Percentiles rank a stretch among this genome's conserved stretches.
These are phyloP conservation scores for Adelognathus sp. DNA, from an alignment of 2,888 invertebrate species.

Conservation along the genomic window DNA sequence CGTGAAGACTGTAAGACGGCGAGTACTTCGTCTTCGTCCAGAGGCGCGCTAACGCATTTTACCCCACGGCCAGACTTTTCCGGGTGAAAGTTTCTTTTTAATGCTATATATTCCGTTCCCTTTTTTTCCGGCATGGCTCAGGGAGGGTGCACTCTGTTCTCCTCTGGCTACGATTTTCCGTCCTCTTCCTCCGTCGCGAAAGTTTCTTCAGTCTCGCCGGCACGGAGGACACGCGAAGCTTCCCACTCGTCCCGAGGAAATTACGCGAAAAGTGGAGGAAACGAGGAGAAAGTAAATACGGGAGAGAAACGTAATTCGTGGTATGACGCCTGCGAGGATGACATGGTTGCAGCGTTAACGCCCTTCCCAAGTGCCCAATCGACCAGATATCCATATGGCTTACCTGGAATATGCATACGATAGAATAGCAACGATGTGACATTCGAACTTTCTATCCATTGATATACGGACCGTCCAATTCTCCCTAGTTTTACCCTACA, in stretches of 20 bases:
- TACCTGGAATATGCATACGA: no score
- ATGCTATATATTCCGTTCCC: neutral
- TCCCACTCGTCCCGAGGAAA: neutral
- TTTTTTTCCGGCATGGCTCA: neutral
- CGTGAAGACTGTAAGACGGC: neutral
- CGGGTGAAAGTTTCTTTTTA: neutral
- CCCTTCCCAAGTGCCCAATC: no score
- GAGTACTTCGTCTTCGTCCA: neutral
- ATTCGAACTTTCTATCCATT: no score
- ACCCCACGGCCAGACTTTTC: neutral
- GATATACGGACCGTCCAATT: no score
- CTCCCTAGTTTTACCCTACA: no score
- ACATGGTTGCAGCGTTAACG: no score
- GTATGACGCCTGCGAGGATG: neutral
- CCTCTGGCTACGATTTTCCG: neutral
- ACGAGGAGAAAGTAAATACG: neutral
- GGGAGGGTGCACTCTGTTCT: neutral
- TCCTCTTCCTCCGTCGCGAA: neutral
- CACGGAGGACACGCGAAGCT: neutral
- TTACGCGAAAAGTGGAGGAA: neutral
- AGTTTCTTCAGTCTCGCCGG: neutral
- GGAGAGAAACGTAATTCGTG: neutral
- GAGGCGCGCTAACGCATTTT: conserved; percentile 2
- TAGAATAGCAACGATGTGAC: no score
- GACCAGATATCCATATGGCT: no score